Evolutionary conservation across 92 coral and sea anemone species (phyloP).

Genomic region (Umimayanthus kanabou): DNA sequence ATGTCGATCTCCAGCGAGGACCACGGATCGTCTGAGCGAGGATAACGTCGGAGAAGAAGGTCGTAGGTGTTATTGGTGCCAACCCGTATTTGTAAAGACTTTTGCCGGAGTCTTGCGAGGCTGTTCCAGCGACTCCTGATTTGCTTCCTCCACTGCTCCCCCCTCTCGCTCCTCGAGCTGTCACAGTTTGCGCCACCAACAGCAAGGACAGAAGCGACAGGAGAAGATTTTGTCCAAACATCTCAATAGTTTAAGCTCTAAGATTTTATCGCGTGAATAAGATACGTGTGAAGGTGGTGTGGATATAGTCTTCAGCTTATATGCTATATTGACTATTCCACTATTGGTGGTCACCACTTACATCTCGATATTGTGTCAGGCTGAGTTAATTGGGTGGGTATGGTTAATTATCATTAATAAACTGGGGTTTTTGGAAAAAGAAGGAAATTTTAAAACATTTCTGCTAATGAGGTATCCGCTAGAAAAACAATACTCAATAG

Average conservation of each 20-base stretch:
- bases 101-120: not conserved
- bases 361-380: not conserved
- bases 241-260: not conserved
- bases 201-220: not conserved
- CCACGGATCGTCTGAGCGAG: slow-evolving; percentile 27
- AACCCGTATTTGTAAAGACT: not conserved
- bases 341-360: too few relatives aligned
- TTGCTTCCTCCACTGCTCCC: not conserved
- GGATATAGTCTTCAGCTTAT: too few relatives aligned
- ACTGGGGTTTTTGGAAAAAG: too few relatives aligned
- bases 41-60: slow-evolving; percentile 34
- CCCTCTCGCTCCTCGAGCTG: not conserved
- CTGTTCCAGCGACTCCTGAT: not conserved
- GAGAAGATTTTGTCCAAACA: not conserved
- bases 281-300: too few relatives aligned
- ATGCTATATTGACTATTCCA: too few relatives aligned
- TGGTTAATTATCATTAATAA: too few relatives aligned
- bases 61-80: slow-evolving; percentile 1
- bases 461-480: too few relatives aligned
- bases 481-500: too few relatives aligned
- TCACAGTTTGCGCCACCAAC: not conserved
- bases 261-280: too few relatives aligned
- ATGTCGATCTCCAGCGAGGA: not conserved
- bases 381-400: too few relatives aligned
- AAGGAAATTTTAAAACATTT: too few relatives aligned